Percentiles rank a stretch among this genome's conserved stretches.
Evolutionary conservation across 2,113 vertebrate genomes (phyloP).

Genomic region (Eulemur macaco): DNA sequence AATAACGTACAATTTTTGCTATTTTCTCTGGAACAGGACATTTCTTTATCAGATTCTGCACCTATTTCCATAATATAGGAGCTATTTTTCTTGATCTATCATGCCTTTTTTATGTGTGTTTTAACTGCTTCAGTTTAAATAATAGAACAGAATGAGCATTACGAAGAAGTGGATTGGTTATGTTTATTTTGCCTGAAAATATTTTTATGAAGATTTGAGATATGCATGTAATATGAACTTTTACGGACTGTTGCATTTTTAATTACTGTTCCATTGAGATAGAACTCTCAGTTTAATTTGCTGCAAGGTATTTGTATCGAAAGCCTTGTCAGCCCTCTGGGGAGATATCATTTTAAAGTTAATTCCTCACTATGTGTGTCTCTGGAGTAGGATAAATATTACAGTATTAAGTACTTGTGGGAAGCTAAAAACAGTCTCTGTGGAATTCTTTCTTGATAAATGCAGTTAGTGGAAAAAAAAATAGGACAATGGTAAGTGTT

Average conservation of each 20-base stretch:
- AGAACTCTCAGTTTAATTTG: conserved; percentile 74
- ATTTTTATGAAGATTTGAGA: conserved; percentile 78
- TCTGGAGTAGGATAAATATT: conserved; percentile 82
- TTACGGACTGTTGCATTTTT: conserved; percentile 77
- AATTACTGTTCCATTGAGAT: conserved; percentile 78
- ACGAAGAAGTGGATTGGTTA: not conserved
- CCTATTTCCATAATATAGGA: not conserved
- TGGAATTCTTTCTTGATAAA: conserved; percentile 73
- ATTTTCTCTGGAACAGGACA: not conserved
- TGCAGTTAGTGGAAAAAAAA: conserved; percentile 46
- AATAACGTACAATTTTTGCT: conserved; percentile 12
- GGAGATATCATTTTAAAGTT: conserved; percentile 80
- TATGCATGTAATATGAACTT: conserved; percentile 63
- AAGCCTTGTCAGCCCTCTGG: conserved; percentile 76
- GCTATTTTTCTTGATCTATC: not conserved
- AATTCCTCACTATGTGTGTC: conserved; percentile 74
- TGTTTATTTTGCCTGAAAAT: conserved; percentile 71
- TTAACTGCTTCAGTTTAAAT: conserved; percentile 50
- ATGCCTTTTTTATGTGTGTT: not conserved
- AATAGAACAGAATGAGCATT: not conserved
- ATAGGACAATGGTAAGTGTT: not conserved
- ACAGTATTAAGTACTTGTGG: conserved; percentile 72
- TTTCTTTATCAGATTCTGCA: not conserved
- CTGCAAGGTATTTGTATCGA: conserved; percentile 72
- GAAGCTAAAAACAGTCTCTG: conserved; percentile 63